Evolutionary conservation across 2,113 vertebrate genomes (phyloP).

Genomic region (Embiotoca jacksoni): DNA sequence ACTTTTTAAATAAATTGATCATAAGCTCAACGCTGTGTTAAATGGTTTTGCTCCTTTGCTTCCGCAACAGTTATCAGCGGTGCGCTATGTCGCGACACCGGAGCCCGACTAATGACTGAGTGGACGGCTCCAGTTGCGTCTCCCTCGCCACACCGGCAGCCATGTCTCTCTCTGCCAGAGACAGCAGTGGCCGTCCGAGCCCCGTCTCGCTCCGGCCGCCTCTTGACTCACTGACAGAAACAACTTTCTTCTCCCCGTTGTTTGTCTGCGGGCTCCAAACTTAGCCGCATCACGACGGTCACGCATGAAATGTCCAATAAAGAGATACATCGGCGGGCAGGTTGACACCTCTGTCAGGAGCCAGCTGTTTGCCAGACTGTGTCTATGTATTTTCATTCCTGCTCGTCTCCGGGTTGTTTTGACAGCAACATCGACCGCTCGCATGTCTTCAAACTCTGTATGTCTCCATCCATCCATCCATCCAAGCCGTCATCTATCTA

Average conservation of each 20-base stretch:
- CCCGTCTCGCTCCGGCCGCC: constrained; percentile 25
- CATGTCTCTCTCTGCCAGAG: constrained; percentile 15
- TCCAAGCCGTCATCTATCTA: constrained; percentile 1
- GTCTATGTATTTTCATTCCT: constrained; percentile 18
- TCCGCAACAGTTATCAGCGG: not conserved
- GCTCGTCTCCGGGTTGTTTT: constrained; percentile 67
- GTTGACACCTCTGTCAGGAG: constrained; percentile 76
- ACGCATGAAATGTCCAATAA: constrained; percentile 69
- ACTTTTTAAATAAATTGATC: constrained; percentile 43
- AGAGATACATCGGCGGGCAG: constrained; percentile 43
- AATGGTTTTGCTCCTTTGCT: constrained; percentile 14
- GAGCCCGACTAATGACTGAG: constrained; percentile 8
- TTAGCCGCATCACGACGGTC: constrained; percentile 62
- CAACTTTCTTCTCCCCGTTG: constrained; percentile 56
- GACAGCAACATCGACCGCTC: constrained; percentile 51
- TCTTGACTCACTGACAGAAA: constrained; percentile 59
- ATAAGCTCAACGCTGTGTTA: constrained; percentile 19
- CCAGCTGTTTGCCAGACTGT: constrained; percentile 77
- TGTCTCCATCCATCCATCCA: constrained; percentile 27
- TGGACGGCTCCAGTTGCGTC: not conserved
- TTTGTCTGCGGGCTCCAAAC: constrained; percentile 67
- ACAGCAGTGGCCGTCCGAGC: constrained; percentile 12
- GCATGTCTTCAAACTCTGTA: constrained; percentile 40
- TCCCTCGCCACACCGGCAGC: constrained; percentile 8
- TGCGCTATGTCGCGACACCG: not conserved